Conservation (phyloP, 2,888 invertebrate genomes). For the Diadromus collaris region DNA sequence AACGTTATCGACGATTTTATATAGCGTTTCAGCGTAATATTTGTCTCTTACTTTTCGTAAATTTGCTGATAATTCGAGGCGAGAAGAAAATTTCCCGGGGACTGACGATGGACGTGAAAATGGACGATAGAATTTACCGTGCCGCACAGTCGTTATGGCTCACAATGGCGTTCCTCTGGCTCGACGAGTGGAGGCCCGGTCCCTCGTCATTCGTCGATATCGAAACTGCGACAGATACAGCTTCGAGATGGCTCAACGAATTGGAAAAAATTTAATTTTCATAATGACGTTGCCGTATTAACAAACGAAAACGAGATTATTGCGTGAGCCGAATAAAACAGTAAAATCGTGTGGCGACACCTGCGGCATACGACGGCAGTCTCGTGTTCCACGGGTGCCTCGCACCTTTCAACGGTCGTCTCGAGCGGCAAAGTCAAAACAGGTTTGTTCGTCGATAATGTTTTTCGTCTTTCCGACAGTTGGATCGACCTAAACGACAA, state of each 20-base stretch:
- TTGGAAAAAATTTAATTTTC: constrained; percentile 51
- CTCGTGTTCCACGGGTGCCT: constrained; percentile 45
- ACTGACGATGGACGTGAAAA: constrained; percentile 86
- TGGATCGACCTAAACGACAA: not conserved
- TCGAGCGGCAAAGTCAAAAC: constrained; percentile 48
- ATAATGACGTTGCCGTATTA: constrained; percentile 36
- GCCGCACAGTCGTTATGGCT: constrained; percentile 88
- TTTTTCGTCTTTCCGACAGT: not conserved
- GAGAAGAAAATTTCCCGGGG: constrained; percentile 80
- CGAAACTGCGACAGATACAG: constrained; percentile 14
- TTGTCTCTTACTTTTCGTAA: constrained; percentile 69
- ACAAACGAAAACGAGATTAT: constrained; percentile 64
- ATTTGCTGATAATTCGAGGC: constrained; percentile 64
- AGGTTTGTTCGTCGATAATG: not conserved
- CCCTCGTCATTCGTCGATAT: constrained; percentile 64
- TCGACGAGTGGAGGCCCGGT: constrained; percentile 72
- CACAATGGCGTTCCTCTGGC: constrained; percentile 91
- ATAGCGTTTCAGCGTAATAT: constrained; percentile 80
- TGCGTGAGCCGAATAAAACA: constrained; percentile 33
- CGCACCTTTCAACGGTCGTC: constrained; percentile 8
- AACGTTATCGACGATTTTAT: constrained; percentile 82
- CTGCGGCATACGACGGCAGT: constrained; percentile 50
- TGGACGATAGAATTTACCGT: constrained; percentile 85
- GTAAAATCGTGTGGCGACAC: constrained; percentile 62
- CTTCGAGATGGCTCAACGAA: not conserved